Evolutionary conservation across 2,797 vertebrate genomes (phyloP).

Genomic region (Sciurus vulgaris): DNA sequence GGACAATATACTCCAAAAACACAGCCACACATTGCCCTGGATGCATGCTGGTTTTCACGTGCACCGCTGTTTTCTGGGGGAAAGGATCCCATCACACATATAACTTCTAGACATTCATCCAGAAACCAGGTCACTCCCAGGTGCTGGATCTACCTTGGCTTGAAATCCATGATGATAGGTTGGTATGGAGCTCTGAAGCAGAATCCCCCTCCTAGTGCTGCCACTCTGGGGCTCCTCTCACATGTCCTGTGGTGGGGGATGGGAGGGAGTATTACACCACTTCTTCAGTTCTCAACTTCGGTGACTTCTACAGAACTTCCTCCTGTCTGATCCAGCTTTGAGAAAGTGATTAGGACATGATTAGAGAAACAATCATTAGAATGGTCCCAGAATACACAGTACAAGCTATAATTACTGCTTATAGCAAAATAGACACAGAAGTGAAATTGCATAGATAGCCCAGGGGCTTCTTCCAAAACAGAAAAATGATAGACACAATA

Average conservation of each 20-base stretch:
- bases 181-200: neutral
- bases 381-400: neutral
- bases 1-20: neutral
- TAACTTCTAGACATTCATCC: neutral
- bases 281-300: neutral
- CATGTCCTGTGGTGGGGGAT: rapidly evolving
- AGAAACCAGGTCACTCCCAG: neutral
- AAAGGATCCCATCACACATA: neutral
- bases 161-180: neutral
- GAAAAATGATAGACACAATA: neutral
- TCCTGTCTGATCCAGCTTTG: neutral
- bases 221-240: neutral
- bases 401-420: neutral
- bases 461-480: neutral
- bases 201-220: too few relatives aligned
- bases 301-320: neutral
- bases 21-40: neutral
- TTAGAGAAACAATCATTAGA: neutral
- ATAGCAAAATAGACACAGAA: neutral
- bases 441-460: neutral
- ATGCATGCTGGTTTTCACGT: neutral
- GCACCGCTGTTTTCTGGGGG: neutral
- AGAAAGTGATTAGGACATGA: neutral
- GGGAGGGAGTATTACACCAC: neutral
- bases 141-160: neutral